Evolutionary conservation across 2,888 invertebrate species (phyloP).

Genomic region (Macrophya alboannulata): DNA sequence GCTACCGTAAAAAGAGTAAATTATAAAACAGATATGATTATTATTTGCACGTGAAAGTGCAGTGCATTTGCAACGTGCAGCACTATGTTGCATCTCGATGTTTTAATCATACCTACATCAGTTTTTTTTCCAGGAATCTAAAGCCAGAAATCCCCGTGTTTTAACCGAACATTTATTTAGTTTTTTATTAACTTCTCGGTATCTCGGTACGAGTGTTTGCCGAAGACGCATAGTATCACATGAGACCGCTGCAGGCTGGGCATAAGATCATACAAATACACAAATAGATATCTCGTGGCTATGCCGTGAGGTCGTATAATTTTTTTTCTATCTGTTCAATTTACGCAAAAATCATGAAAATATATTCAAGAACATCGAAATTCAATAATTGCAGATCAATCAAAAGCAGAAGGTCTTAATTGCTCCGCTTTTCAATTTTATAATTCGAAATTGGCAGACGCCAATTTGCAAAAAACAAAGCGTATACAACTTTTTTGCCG

Average conservation of each 20-base stretch:
- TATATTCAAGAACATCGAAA: no score
- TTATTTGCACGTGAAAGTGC: background rate
- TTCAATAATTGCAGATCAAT: no score
- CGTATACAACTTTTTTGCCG: background rate
- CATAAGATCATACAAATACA: background rate
- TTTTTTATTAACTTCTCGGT: background rate
- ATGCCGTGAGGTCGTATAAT: no score
- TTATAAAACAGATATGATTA: background rate
- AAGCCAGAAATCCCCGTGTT: conserved; percentile 1
- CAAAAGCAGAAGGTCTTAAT: no score
- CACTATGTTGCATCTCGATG: background rate
- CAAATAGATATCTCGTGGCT: no score
- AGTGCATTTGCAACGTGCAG: background rate
- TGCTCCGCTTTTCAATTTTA: background rate
- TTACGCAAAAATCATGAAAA: no score
- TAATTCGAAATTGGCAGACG: background rate
- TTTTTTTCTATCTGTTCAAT: no score
- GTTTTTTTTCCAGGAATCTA: background rate
- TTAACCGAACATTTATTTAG: background rate
- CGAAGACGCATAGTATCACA: background rate
- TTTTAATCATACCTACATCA: background rate
- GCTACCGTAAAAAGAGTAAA: background rate
- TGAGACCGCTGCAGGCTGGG: background rate
- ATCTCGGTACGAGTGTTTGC: background rate
- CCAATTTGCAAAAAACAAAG: background rate